Base-by-base conservation (phyloP, 2,797 vertebrate genomes). In the Sebastes jordani region DNA sequence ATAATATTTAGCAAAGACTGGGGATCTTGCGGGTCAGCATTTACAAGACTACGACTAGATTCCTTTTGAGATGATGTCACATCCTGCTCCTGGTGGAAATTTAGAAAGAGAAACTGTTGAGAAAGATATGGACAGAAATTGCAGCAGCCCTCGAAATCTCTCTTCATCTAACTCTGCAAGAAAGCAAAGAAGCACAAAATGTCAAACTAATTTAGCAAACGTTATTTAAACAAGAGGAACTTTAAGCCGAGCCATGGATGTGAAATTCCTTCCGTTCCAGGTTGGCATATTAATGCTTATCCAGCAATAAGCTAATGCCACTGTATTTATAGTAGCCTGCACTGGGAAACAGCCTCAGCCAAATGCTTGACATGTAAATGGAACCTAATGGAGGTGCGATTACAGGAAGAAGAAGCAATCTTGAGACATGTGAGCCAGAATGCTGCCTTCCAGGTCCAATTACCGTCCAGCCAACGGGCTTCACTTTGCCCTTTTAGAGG, bases 401-500 rank as follows among this genome's bases (percentile, higher is more conserved):
- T 85, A 82, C 56, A 34, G 65, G 68, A 80, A 75, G 64, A 22
- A 60, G 70, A 29, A 65, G 65, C 71, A 72, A 79, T 74, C 62
- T 54, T 30, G 72, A 83, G 80, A 79, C 71, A 55, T 16, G 7
- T 0, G 49, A 74, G 56, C 72, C 56, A 42, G 60, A 42, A 74
- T 58, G 58, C 56, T 76, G 66, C 60, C 66, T 80, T 73, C 58
- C 74, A 62, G 27, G 65, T 81, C 76, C 76, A 89, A 77, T 89
- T 85, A 84, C 82, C 56, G 52, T 73, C 54, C 25, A 30, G 36
- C 46, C 16, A 20, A 56, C 22, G 46, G 65, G 65, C n/a, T 74
- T 72, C 59, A 34, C 7, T 59, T 81, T 80, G 72, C 76, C 82
- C 78, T 86, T 82, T 89, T 9, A 49, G 29, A 65, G 52, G 22